A percentile compares a stretch with the other conserved stretches of the same genome.
These are phyloP conservation scores for Staurois parvus DNA, from an alignment of 2,797 vertebrate genomes.

Conservation along the genomic window DNA sequence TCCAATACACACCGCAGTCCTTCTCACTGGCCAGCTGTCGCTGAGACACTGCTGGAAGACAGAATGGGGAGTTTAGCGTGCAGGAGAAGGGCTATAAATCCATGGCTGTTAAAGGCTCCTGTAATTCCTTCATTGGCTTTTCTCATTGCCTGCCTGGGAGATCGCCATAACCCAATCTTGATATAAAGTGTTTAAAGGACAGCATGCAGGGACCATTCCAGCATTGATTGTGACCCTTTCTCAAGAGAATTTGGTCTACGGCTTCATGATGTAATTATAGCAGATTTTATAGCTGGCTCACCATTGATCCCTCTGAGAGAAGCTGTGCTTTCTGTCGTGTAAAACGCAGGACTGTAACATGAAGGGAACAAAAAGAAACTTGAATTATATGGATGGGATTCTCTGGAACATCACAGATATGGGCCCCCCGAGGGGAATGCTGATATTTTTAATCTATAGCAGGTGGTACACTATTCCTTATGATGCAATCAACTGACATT, in stretches of 20 bases:
- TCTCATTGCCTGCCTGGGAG: conserved; percentile 62
- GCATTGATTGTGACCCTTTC: conserved; percentile 41
- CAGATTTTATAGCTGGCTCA: conserved; percentile 51
- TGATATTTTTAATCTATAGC: background rate
- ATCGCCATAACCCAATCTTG: conserved; percentile 68
- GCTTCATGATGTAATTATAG: conserved; percentile 54
- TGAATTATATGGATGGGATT: conserved; percentile 12
- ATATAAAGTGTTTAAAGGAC: conserved; percentile 71
- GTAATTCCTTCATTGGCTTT: conserved; percentile 63
- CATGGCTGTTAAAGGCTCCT: conserved; percentile 52
- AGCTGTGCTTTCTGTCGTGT: conserved; percentile 11
- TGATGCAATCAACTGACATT: background rate
- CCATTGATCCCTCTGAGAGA: conserved; percentile 36
- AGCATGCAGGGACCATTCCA: conserved; percentile 64
- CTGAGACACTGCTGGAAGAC: conserved; percentile 16
- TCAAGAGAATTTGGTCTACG: conserved; percentile 32
- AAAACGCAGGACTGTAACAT: background rate
- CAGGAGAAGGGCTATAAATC: conserved; percentile 65
- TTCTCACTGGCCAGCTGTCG: conserved; percentile 30
- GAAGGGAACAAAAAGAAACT: conserved; percentile 12
- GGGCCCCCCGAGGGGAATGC: background rate
- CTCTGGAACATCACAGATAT: background rate
- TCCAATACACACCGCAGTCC: conserved; percentile 11
- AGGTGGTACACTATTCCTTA: background rate
- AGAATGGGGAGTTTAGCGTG: conserved; percentile 43